Evolutionary conservation across 2,797 vertebrate species (phyloP), one percentile per base, ranked within the genome.

Genomic region (Sebastes hubbsi): DNA sequence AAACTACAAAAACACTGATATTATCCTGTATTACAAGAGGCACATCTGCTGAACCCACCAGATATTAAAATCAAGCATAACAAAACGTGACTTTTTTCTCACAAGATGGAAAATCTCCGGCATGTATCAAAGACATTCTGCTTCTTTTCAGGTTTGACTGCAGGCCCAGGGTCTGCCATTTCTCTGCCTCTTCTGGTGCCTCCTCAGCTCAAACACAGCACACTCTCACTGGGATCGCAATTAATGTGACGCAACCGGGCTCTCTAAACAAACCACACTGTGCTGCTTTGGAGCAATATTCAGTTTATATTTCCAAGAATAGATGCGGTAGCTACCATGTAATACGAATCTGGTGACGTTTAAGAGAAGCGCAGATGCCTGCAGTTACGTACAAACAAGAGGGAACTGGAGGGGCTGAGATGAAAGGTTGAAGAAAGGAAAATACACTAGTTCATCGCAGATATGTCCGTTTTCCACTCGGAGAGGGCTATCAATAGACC

Each of bases 241-340:
- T 64, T 22, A 76, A 71, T 63, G 80, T 89, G 87, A 92, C 55
- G 67, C 81, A 91, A 80, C 72, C n/a, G 1, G 29, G 24, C 76
- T 88, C 82, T 83, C 75, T 72, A 89, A 91, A 91, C 85, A 88
- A 91, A 88, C 78, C 68, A n/a, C 36, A 52, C 68, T 62, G 75
- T 24, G 52, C 78, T 66, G 54, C 75, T 86, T 62, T 49, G 69
- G 74, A 87, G 71, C 70, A 77, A 87, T 65, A 84, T 58, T 84
- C 74, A 74, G 84, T 91, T 91, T 90, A 87, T 60, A 49, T 84
- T 87, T 90, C 91, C 87, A 77, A 82, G 76, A 93, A 94, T 87
- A 94, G 87, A 80, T 16, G n/a, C 63, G 5, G 83, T 66, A 76
- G 77, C 52, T 14, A 54, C 63, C 22, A 12, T 80, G 81, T 69